A percentile compares a stretch with the other conserved stretches of the same genome.
These are phyloP conservation scores for Pseudocheirus occidentalis DNA, from an alignment of 2,797 vertebrate genomes.

Conservation along the genomic window DNA sequence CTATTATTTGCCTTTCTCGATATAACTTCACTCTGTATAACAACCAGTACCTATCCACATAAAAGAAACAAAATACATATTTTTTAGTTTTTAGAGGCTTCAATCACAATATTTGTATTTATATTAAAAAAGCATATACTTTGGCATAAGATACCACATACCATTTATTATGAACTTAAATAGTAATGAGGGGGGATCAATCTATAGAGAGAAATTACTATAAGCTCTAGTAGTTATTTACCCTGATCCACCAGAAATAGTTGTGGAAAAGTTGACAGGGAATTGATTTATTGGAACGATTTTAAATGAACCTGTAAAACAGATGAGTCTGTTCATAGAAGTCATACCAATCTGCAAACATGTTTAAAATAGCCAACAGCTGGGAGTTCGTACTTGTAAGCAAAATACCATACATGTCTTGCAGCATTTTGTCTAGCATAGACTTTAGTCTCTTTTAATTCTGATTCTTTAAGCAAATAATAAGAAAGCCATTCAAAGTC, in stretches of 20 bases:
- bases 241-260: not conserved
- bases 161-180: not conserved
- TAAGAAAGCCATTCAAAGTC: not conserved
- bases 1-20: not conserved
- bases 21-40: not conserved
- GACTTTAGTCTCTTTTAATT: constrained; percentile 1
- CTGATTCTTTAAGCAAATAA: not conserved
- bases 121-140: constrained; percentile 8
- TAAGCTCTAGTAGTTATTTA: not conserved
- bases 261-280: not conserved
- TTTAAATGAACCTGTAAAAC: constrained; percentile 17
- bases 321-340: not conserved
- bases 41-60: not conserved
- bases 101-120: not conserved
- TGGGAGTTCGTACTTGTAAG: not conserved
- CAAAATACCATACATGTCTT: not conserved
- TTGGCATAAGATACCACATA: not conserved
- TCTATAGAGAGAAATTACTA: constrained; percentile 31
- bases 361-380: constrained; percentile 1
- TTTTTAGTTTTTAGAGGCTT: not conserved
- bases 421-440: not conserved
- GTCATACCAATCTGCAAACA: not conserved
- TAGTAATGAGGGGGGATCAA: constrained; percentile 8
- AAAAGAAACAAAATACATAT: not conserved
- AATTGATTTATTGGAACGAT: constrained; percentile 2